Evolutionary conservation across 1,140 invertebrate species (phyloP).

Genomic region (Drosophila mayri): DNA sequence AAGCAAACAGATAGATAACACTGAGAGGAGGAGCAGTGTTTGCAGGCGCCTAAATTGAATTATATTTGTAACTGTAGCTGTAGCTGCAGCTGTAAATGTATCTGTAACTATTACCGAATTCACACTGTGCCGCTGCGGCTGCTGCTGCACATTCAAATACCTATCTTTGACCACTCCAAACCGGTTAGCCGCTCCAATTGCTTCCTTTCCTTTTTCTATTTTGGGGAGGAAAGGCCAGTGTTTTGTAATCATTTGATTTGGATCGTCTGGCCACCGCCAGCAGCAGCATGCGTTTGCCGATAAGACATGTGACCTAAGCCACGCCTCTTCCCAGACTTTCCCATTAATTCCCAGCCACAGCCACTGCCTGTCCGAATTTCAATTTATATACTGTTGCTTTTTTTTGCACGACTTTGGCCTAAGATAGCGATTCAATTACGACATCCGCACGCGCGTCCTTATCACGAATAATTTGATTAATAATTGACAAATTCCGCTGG

Average conservation of each 20-base stretch:
- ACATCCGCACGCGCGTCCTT: conserved; percentile 55
- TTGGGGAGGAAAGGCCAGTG: conserved; percentile 12
- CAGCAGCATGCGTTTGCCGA: conserved; percentile 24
- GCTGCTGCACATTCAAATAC: conserved; percentile 50
- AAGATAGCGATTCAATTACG: conserved; percentile 49
- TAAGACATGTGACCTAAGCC: conserved; percentile 42
- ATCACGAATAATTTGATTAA: conserved; percentile 58
- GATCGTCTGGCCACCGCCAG: conserved; percentile 16
- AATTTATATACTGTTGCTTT: conserved; percentile 11
- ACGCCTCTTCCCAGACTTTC: conserved; percentile 28
- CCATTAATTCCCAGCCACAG: conserved; percentile 16
- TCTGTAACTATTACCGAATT: conserved; percentile 23
- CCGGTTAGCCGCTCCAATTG: conserved; percentile 48
- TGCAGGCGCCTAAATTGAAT: conserved; percentile 46
- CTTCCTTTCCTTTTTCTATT: conserved; percentile 12
- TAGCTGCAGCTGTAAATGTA: conserved; percentile 10
- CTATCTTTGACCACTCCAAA: conserved; percentile 50
- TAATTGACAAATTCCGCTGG: conserved; percentile 41
- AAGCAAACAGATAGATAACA: conserved; percentile 67
- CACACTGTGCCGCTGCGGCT: background rate
- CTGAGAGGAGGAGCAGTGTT: conserved; percentile 14
- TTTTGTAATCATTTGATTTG: conserved; percentile 43
- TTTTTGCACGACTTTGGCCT: conserved; percentile 30
- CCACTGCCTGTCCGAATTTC: conserved; percentile 13
- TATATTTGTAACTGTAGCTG: conserved; percentile 12